Conservation (phyloP, 30 jellyfish, hydroid and myxozoan genomes). For the Hydractinia echinata region DNA sequence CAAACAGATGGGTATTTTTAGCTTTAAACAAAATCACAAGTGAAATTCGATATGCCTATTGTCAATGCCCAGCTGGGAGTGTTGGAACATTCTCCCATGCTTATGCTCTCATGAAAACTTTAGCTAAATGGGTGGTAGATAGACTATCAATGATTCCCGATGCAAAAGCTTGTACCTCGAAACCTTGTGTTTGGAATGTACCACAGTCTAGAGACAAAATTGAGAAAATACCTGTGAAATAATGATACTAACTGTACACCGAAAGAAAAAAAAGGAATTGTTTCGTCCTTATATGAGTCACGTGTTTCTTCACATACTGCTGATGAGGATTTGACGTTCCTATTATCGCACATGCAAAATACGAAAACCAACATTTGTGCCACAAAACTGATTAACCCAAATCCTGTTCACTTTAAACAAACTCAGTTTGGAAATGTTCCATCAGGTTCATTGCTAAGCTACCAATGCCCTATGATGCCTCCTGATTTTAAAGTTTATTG, state of each 20-base stretch:
- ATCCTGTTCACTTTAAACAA: constrained; percentile 1
- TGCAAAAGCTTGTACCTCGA: too few species aligned
- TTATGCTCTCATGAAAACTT: too few species aligned
- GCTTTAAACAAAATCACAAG: too few species aligned
- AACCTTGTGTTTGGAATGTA: too few species aligned
- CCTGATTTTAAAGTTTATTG: constrained; percentile 18
- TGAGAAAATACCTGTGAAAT: too few species aligned
- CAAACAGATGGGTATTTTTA: too few species aligned
- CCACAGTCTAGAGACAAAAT: too few species aligned
- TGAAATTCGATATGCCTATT: too few species aligned
- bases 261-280: constrained; percentile 6
- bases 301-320: not conserved
- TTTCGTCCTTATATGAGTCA: constrained; percentile 5
- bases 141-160: too few species aligned
- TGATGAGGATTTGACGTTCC: not conserved
- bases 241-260: not conserved
- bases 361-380: not conserved
- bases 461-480: constrained; percentile 12
- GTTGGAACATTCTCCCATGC: too few species aligned
- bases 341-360: not conserved
- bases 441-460: not conserved
- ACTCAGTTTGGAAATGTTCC: constrained; percentile 16
- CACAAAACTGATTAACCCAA: not conserved
- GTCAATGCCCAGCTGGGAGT: too few species aligned
- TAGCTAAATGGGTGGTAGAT: too few species aligned